These are phyloP conservation scores for Alca torda DNA, from an alignment of 2,797 vertebrate species.

Conservation along the genomic window DNA sequence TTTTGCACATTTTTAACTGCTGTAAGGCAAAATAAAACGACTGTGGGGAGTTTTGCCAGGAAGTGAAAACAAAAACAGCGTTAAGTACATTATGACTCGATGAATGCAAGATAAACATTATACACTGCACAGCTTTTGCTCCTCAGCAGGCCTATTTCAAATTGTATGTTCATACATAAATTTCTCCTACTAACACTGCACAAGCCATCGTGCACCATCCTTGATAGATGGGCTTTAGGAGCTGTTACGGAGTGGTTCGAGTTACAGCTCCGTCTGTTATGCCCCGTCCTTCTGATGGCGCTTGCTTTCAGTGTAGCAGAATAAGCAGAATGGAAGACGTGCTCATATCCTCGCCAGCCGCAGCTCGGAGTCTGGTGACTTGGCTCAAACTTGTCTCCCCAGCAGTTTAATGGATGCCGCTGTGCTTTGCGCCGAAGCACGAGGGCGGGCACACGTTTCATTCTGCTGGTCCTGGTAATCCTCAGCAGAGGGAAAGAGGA, in stretches of 20 bases:
- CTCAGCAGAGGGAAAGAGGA: not conserved
- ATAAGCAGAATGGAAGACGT: not conserved
- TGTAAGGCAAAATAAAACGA: not conserved
- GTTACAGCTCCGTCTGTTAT: not conserved
- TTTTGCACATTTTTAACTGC: not conserved
- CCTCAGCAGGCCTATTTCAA: not conserved
- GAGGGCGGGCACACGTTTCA: not conserved
- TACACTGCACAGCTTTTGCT: not conserved
- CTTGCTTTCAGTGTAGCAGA: not conserved
- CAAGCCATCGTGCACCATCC: not conserved
- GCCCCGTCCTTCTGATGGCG: not conserved
- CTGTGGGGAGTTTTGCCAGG: not conserved
- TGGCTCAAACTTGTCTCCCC: not conserved
- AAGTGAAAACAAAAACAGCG: not conserved
- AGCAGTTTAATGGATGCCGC: not conserved
- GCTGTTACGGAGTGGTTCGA: not conserved
- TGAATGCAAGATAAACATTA: not conserved
- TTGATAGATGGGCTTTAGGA: constrained; percentile 2
- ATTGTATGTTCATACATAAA: not conserved
- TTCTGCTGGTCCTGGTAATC: not conserved
- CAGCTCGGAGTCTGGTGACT: not conserved
- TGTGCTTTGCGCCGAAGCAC: not conserved
- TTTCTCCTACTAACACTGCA: not conserved
- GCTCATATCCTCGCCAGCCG: not conserved
- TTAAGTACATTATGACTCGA: not conserved